These are phyloP conservation scores for Thymelicus acteon DNA, from an alignment of 2,888 invertebrate species.

Conservation along the genomic window DNA sequence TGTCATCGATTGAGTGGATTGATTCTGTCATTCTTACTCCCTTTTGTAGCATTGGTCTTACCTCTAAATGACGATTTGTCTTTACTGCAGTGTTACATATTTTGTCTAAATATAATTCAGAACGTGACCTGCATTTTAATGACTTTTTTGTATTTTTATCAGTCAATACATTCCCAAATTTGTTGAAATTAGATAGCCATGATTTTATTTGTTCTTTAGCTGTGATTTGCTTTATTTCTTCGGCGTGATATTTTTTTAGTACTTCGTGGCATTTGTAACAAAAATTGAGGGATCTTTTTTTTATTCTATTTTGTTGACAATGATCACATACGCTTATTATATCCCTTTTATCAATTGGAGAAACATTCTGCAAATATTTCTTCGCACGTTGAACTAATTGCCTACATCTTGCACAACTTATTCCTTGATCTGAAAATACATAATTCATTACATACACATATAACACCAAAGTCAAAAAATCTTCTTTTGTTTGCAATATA, in stretches of 20 bases:
- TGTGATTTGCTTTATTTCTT: constrained; percentile 12
- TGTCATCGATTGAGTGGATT: not conserved
- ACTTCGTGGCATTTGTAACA: constrained; percentile 60
- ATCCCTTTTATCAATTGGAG: constrained; percentile 51
- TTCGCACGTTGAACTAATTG: constrained; percentile 55
- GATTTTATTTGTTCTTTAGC: constrained; percentile 46
- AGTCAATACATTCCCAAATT: constrained; percentile 42
- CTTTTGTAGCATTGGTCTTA: constrained; percentile 35
- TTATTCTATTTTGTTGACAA: constrained; percentile 51
- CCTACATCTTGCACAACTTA: constrained; percentile 64
- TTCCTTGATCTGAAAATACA: constrained; percentile 55
- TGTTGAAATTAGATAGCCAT: constrained; percentile 50
- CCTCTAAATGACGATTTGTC: constrained; percentile 1
- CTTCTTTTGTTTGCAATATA: not conserved
- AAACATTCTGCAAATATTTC: constrained; percentile 51
- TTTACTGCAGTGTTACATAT: constrained; percentile 33
- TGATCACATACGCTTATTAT: constrained; percentile 63
- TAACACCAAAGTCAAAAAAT: too few species aligned
- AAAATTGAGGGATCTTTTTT: constrained; percentile 44
- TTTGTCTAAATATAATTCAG: constrained; percentile 42
- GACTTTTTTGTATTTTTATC: constrained; percentile 36
- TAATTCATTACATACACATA: not conserved
- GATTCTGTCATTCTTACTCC: constrained; percentile 5
- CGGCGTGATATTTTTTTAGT: constrained; percentile 52
- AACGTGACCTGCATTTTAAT: constrained; percentile 32